phyloP scores from a whole-genome alignment of 2,888 invertebrate species.

The Megamerina dolium region DNA sequence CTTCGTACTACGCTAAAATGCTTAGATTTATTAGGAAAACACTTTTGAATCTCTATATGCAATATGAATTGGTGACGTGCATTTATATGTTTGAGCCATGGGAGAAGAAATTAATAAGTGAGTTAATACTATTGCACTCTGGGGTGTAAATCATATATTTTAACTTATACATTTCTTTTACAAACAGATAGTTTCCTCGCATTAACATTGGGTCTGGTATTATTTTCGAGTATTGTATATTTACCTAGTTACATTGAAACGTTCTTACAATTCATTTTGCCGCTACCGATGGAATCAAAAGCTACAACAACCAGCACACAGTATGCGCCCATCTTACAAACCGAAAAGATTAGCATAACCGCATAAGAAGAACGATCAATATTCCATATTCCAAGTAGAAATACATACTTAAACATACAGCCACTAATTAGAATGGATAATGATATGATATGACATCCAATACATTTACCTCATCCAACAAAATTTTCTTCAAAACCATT shows the following conservation, averaged over 20 bases:
- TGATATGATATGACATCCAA: too few species aligned
- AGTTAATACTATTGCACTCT: constrained; percentile 5
- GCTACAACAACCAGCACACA: constrained; percentile 4
- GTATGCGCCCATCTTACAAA: constrained; percentile 29
- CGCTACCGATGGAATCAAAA: constrained; percentile 22
- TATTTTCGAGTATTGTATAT: constrained; percentile 55
- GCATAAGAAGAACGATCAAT: too few species aligned
- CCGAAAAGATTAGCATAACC: constrained; percentile 34
- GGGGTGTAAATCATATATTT: not conserved
- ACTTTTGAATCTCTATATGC: constrained; percentile 39
- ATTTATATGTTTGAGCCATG: constrained; percentile 52
- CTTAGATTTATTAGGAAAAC: constrained; percentile 25
- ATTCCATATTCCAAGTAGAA: too few species aligned
- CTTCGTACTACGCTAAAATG: constrained; percentile 22
- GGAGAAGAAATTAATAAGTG: constrained; percentile 51
- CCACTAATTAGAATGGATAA: too few species aligned
- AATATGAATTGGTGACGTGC: constrained; percentile 51
- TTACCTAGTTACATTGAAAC: constrained; percentile 54
- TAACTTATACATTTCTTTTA: not conserved
- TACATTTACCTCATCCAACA: too few species aligned
- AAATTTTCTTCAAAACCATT: too few species aligned
- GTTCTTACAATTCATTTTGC: constrained; percentile 38
- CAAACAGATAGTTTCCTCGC: constrained; percentile 51
- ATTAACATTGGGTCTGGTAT: constrained; percentile 50
- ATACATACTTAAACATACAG: too few species aligned